These are phyloP conservation scores for Biston stratarius DNA, from an alignment of 2,888 invertebrate genomes.

Conservation along the genomic window DNA sequence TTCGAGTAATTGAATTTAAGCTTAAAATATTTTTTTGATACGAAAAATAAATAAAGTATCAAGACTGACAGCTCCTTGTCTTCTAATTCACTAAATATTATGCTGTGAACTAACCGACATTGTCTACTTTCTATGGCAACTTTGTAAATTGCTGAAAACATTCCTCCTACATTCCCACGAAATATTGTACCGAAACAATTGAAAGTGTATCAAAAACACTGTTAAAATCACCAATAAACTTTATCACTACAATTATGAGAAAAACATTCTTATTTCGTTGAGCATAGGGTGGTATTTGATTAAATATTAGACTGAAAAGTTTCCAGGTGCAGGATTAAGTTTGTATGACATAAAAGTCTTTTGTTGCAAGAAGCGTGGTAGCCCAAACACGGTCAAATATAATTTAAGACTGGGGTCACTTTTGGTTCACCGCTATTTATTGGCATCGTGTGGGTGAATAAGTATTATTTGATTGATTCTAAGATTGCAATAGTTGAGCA, in stretches of 20 bases:
- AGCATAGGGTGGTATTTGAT: conserved; percentile 44
- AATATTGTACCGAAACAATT: conserved; percentile 68
- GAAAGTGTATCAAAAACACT: conserved; percentile 70
- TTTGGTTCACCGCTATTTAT: conserved; percentile 59
- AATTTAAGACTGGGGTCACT: conserved; percentile 69
- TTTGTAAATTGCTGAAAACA: conserved; percentile 53
- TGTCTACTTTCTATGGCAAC: conserved; percentile 70
- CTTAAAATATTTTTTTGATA: too few relatives aligned
- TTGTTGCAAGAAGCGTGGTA: conserved; percentile 54
- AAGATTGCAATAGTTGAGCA: conserved; percentile 43
- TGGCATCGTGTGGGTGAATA: conserved; percentile 62
- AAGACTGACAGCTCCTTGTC: not conserved
- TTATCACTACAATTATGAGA: conserved; percentile 14
- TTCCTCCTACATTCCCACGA: conserved; percentile 74
- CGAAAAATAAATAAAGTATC: not conserved
- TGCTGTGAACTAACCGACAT: conserved; percentile 76
- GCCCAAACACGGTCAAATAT: conserved; percentile 69
- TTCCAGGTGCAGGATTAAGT: not conserved
- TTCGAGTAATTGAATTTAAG: too few relatives aligned
- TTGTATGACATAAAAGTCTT: conserved; percentile 47
- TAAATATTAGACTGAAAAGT: not conserved
- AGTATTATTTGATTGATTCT: conserved; percentile 35
- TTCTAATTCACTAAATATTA: conserved; percentile 68
- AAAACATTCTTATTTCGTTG: conserved; percentile 29
- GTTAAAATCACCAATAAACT: conserved; percentile 48